Conservation (phyloP, 2,888 invertebrate species). For the Leucophenga maculata region DNA sequence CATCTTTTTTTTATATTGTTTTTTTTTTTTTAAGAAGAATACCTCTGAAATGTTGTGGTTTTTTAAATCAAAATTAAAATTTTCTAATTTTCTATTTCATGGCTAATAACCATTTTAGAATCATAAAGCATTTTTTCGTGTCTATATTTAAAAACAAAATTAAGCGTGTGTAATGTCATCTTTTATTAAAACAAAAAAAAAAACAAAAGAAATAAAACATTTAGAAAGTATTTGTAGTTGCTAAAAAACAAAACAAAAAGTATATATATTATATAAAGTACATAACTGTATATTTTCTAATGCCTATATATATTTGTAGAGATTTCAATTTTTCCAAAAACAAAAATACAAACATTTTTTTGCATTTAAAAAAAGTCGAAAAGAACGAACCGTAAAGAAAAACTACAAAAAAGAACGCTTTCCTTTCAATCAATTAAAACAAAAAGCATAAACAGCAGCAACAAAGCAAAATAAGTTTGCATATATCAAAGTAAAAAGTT, state of each 20-base stretch:
- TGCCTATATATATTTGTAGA: slow-evolving; percentile 66
- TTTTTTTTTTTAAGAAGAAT: background rate
- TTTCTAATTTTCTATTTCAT: no score
- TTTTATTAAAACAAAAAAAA: slow-evolving; percentile 35
- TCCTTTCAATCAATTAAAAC: background rate
- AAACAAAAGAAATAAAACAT: slow-evolving; percentile 29
- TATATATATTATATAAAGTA: slow-evolving; percentile 47
- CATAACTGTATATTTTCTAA: slow-evolving; percentile 62
- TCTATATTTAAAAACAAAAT: slow-evolving; percentile 38
- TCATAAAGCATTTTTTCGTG: slow-evolving; percentile 35
- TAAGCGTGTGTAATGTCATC: slow-evolving; percentile 25
- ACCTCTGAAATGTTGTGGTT: slow-evolving; percentile 31
- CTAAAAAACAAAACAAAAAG: slow-evolving; percentile 48
- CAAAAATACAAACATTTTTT: slow-evolving; percentile 45
- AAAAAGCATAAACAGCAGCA: slow-evolving; percentile 36
- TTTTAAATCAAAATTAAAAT: no score
- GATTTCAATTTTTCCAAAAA: slow-evolving; percentile 58
- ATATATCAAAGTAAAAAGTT: slow-evolving; percentile 35
- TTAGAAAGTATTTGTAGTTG: slow-evolving; percentile 62
- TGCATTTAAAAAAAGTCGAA: slow-evolving; percentile 53
- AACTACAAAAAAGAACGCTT: slow-evolving; percentile 24
- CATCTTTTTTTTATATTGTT: no score
- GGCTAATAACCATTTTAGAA: background rate
- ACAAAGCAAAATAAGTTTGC: slow-evolving; percentile 34
- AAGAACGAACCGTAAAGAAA: slow-evolving; percentile 28